Evolutionary conservation across 2,797 vertebrate genomes (phyloP).

Genomic region (Poecile montanus): DNA sequence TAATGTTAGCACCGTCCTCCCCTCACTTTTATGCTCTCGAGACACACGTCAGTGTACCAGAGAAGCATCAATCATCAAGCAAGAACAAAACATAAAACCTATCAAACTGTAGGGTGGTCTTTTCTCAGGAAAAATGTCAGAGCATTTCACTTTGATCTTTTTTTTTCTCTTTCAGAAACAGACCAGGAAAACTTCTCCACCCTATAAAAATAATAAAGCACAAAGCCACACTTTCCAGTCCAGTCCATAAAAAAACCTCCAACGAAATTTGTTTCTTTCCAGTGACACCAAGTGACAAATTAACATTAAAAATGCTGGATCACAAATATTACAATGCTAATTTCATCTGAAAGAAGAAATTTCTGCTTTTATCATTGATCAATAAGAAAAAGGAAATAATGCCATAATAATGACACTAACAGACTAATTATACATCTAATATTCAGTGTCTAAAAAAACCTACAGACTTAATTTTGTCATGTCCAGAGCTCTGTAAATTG

Average conservation of each 20-base stretch:
- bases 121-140: conserved; percentile 62
- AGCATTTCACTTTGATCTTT: conserved; percentile 69
- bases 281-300: neutral
- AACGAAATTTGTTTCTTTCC: conserved; percentile 21
- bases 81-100: conserved; percentile 53
- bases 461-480: neutral
- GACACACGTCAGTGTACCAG: neutral
- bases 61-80: conserved; percentile 42
- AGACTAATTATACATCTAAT: neutral
- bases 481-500: conserved; percentile 25
- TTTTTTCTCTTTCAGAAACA: conserved; percentile 46
- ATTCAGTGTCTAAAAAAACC: neutral
- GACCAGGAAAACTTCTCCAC: conserved; percentile 70
- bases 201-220: conserved; percentile 72
- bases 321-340: neutral
- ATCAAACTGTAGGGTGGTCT: conserved; percentile 66
- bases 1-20: neutral
- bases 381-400: neutral
- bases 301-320: conserved; percentile 36
- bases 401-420: neutral
- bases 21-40: neutral
- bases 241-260: conserved; percentile 57
- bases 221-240: conserved; percentile 55
- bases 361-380: neutral
- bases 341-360: neutral